Conservation (phyloP, 1,140 invertebrate species). For the Amphibalanus amphitrite region DNA sequence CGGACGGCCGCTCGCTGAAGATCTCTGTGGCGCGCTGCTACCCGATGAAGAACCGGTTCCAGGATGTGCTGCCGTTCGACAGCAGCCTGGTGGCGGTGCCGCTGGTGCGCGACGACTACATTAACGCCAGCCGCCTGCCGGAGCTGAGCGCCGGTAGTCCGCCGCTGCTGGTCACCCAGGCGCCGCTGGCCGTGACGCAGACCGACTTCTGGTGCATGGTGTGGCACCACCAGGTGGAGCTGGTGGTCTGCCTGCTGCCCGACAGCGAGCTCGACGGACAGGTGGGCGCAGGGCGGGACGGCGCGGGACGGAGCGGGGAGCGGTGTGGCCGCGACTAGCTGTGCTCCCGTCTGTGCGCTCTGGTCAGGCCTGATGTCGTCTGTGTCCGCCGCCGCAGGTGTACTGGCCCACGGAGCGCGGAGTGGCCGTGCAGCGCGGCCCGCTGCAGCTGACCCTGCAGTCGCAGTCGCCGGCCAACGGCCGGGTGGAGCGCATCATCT, state of each 20-base stretch:
- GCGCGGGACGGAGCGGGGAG: conserved; percentile 16
- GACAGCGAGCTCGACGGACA: conserved; percentile 37
- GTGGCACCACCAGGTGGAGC: conserved; percentile 58
- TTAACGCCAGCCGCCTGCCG: conserved; percentile 64
- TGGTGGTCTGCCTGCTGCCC: conserved; percentile 55
- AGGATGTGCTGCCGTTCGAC: conserved; percentile 78
- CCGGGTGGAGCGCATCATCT: conserved; percentile 53
- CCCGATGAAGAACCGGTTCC: conserved; percentile 60
- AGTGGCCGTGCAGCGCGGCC: conserved; percentile 30
- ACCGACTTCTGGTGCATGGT: conserved; percentile 72
- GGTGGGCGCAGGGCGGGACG: conserved; percentile 27
- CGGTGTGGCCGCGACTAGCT: too few species aligned
- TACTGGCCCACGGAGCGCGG: conserved; percentile 47
- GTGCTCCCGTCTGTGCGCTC: too few species aligned
- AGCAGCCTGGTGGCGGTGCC: conserved; percentile 46
- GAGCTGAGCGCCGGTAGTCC: conserved; percentile 45
- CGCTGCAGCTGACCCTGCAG: conserved; percentile 44
- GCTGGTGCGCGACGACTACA: conserved; percentile 54
- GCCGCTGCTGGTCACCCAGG: conserved; percentile 58
- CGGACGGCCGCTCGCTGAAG: conserved; percentile 28
- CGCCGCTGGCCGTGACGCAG: conserved; percentile 50
- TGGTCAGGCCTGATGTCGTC: too few species aligned
- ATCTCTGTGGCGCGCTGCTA: conserved; percentile 65
- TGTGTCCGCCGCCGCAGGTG: too few species aligned
- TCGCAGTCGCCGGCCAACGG: conserved; percentile 39